These are phyloP conservation scores for Apodemus sylvaticus DNA, from an alignment of 2,113 vertebrate genomes.

Conservation along the genomic window DNA sequence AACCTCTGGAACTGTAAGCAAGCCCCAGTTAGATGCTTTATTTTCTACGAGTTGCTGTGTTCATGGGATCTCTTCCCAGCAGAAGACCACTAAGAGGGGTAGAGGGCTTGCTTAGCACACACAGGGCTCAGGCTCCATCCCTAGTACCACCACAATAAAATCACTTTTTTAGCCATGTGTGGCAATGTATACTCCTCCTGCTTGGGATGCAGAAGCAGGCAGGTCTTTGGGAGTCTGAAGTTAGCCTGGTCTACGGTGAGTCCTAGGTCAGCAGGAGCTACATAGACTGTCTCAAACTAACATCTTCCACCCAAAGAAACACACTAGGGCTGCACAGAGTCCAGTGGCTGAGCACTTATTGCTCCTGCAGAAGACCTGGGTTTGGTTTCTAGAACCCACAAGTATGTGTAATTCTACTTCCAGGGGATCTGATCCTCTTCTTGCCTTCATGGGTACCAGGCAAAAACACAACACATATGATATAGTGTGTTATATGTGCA, in stretches of 20 bases:
- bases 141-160: background rate
- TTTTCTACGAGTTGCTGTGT: background rate
- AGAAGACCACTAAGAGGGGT: background rate
- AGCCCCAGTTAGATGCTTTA: background rate
- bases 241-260: background rate
- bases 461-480: background rate
- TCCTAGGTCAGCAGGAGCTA: background rate
- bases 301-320: background rate
- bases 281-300: background rate
- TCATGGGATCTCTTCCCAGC: background rate
- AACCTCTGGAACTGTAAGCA: background rate
- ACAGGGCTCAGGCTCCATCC: background rate
- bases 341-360: background rate
- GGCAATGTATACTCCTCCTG: background rate
- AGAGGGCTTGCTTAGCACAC: background rate
- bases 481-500: background rate
- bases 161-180: background rate
- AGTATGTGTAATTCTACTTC: background rate
- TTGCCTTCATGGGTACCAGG: background rate
- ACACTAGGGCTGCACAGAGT: background rate
- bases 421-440: background rate
- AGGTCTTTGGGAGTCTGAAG: background rate
- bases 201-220: background rate
- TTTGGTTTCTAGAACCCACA: background rate
- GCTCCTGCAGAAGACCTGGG: background rate